These are phyloP conservation scores for Maniola hyperantus DNA, from an alignment of 2,888 invertebrate genomes.

Conservation along the genomic window DNA sequence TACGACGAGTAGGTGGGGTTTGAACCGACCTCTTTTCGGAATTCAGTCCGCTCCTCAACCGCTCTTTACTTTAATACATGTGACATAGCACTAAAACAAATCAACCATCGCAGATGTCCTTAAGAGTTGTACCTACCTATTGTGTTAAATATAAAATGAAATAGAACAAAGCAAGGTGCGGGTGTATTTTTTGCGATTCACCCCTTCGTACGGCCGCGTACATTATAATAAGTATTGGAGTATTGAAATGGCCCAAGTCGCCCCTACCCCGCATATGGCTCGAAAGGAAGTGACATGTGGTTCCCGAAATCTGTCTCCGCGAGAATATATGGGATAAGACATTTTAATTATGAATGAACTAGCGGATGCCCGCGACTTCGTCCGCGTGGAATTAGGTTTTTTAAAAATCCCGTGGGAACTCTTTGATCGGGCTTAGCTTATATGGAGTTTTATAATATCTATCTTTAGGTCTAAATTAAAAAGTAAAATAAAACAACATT, in stretches of 20 bases:
- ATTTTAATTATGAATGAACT: too few relatives aligned
- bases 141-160: constrained; percentile 6
- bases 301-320: constrained; percentile 65
- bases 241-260: constrained; percentile 51
- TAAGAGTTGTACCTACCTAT: constrained; percentile 1
- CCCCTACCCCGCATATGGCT: constrained; percentile 58
- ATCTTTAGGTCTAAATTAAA: too few relatives aligned
- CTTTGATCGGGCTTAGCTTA: too few relatives aligned
- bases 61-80: too few relatives aligned
- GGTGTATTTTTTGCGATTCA: constrained; percentile 45
- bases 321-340: constrained; percentile 51
- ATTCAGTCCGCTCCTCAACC: too few relatives aligned
- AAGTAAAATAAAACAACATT: too few relatives aligned
- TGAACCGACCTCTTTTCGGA: too few relatives aligned
- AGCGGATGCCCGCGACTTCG: too few relatives aligned
- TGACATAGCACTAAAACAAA: constrained; percentile 9
- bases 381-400: too few relatives aligned
- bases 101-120: constrained; percentile 10
- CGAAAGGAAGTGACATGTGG: constrained; percentile 80
- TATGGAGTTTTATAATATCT: too few relatives aligned
- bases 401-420: too few relatives aligned
- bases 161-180: constrained; percentile 40
- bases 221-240: constrained; percentile 53
- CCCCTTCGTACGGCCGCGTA: constrained; percentile 42
- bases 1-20: too few relatives aligned